Conservation (phyloP, 2,888 invertebrate species). For the Belgica antarctica region DNA sequence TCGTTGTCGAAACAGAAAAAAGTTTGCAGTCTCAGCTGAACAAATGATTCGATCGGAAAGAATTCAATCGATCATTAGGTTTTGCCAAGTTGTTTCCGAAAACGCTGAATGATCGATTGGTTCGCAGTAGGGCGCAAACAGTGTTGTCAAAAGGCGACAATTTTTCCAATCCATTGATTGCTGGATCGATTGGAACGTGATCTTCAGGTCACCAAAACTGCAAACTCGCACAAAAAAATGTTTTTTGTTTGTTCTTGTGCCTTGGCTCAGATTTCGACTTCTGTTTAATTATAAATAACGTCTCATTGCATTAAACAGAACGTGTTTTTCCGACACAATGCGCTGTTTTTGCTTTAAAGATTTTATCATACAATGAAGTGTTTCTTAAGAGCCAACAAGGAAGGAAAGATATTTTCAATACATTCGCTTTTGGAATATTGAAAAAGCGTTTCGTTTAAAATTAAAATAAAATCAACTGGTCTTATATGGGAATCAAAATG, state of each 20-base stretch:
- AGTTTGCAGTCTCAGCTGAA: conserved; percentile 5
- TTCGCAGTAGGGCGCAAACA: no score
- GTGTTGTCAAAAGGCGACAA: no score
- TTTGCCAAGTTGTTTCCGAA: neutral
- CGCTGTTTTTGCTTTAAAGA: neutral
- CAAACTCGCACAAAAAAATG: no score
- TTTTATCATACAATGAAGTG: conserved; percentile 1
- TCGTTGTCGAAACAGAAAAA: neutral
- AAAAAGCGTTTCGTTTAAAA: neutral
- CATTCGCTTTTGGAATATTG: neutral
- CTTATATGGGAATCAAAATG: no score
- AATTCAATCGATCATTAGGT: neutral
- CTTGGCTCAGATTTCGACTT: neutral
- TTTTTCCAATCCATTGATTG: neutral
- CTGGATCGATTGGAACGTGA: no score
- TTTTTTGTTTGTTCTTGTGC: neutral
- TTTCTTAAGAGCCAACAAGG: neutral
- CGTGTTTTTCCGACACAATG: neutral
- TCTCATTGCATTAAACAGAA: neutral
- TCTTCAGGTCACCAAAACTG: no score
- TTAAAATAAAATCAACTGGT: no score
- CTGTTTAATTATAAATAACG: neutral
- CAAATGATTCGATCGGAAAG: neutral
- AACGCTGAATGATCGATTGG: neutral
- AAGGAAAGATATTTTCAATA: neutral